phyloP scores from a whole-genome alignment of 2,888 invertebrate genomes.

The Smittia aterrima region DNA sequence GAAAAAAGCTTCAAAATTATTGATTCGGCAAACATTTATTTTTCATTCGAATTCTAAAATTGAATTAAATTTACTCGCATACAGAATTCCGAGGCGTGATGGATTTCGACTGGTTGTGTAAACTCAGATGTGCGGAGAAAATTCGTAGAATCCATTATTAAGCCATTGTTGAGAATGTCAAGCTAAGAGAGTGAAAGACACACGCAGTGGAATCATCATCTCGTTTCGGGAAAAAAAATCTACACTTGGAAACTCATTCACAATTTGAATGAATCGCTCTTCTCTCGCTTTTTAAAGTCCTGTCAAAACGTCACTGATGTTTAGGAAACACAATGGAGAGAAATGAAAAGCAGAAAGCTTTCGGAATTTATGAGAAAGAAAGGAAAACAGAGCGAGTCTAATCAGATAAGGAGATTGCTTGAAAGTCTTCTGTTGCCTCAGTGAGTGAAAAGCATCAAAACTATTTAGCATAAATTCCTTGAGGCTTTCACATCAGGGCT shows the following conservation, averaged over 20 bases:
- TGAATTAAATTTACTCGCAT: conserved; percentile 1
- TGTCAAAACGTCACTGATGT: conserved; percentile 27
- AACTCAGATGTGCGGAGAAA: background rate
- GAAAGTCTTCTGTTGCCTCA: conserved; percentile 6
- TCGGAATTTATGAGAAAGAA: background rate
- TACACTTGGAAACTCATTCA: background rate
- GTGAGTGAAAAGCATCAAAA: conserved; percentile 23
- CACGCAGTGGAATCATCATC: background rate
- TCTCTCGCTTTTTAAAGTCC: background rate
- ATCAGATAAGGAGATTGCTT: conserved; percentile 33
- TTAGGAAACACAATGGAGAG: conserved; percentile 18
- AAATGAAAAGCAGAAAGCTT: background rate
- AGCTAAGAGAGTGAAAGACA: background rate
- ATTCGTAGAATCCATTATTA: background rate
- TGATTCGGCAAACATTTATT: conserved; percentile 19
- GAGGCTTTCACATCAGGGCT: conserved; percentile 17
- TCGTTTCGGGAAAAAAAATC: background rate
- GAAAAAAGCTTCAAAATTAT: background rate
- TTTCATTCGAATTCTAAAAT: conserved; percentile 4
- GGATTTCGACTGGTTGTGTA: conserved; percentile 11
- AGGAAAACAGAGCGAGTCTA: background rate
- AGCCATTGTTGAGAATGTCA: conserved; percentile 6
- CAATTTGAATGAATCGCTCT: background rate
- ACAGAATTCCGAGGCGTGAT: background rate
- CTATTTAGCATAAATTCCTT: conserved; percentile 40